phyloP scores from a whole-genome alignment of 1,140 invertebrate genomes.

The Odontomachus brunneus region DNA sequence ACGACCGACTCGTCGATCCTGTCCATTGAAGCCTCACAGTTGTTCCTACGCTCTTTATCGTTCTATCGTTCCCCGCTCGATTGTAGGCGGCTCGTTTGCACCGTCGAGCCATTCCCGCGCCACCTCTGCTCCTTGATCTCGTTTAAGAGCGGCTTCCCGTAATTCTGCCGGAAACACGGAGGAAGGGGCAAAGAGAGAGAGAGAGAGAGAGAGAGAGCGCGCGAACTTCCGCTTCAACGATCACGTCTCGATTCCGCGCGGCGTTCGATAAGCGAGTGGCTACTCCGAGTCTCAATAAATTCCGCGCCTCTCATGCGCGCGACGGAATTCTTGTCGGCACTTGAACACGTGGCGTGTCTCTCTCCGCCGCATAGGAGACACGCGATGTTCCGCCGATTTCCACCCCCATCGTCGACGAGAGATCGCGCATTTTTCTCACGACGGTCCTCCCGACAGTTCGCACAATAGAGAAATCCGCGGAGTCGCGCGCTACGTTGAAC shows the following conservation, averaged over 20 bases:
- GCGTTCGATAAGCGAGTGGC: neutral
- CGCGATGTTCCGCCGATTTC: slow-evolving; percentile 14
- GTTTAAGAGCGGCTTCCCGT: slow-evolving; percentile 55
- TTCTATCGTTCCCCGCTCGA: neutral
- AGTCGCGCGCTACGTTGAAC: neutral
- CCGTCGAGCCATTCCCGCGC: neutral
- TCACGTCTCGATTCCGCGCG: slow-evolving; percentile 6
- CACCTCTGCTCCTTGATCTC: slow-evolving; percentile 40
- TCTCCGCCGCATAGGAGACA: neutral
- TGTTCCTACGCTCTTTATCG: slow-evolving; percentile 9
- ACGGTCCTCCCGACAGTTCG: no score
- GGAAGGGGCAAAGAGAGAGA: no score
- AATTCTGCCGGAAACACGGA: slow-evolving; percentile 20
- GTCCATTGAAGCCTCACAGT: neutral
- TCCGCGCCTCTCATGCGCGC: slow-evolving; percentile 24
- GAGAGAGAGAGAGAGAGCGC: neutral
- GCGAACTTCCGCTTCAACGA: slow-evolving; percentile 48
- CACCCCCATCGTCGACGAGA: no score
- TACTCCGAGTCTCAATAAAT: slow-evolving; percentile 30
- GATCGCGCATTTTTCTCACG: no score
- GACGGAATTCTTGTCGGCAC: neutral
- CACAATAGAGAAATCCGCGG: no score
- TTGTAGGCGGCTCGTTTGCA: neutral
- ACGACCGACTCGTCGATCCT: slow-evolving; percentile 10
- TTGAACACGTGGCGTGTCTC: no score